Evolutionary conservation across 2,113 vertebrate species (phyloP).

Genomic region (Chamaea fasciata): DNA sequence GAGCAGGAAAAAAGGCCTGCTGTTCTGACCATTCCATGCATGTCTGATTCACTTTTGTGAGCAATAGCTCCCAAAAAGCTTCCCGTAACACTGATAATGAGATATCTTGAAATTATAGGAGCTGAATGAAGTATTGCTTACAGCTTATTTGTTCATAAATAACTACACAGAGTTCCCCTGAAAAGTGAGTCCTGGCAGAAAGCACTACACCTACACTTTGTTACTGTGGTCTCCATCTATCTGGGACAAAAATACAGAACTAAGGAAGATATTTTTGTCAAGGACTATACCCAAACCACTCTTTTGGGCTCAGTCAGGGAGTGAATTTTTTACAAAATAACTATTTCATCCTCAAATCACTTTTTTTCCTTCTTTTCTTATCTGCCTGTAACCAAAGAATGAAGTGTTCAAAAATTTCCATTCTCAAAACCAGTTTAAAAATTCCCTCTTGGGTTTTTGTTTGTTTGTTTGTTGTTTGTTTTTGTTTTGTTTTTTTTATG

Average conservation of each 20-base stretch:
- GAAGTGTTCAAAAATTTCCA: not conserved
- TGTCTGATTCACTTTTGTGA: not conserved
- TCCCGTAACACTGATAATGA: not conserved
- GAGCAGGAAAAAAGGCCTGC: not conserved
- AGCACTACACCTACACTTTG: accelerated
- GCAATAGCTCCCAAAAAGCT: not conserved
- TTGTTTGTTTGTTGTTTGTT: too few relatives aligned
- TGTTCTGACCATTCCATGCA: not conserved
- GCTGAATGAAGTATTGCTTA: not conserved
- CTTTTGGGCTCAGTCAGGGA: not conserved
- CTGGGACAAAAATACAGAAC: not conserved
- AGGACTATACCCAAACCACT: not conserved
- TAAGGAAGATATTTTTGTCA: not conserved
- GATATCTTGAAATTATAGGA: not conserved
- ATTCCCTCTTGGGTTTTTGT: too few relatives aligned
- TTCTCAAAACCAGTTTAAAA: not conserved
- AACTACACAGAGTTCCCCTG: not conserved
- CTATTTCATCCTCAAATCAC: not conserved
- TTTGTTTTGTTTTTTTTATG: too few relatives aligned
- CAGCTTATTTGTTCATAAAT: not conserved
- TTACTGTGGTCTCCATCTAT: not conserved
- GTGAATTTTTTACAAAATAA: not conserved
- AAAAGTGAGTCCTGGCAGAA: not conserved
- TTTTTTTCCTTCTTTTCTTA: not conserved
- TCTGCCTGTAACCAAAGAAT: not conserved